Conservation (phyloP, 2,888 invertebrate species). For the Formica aserva region DNA sequence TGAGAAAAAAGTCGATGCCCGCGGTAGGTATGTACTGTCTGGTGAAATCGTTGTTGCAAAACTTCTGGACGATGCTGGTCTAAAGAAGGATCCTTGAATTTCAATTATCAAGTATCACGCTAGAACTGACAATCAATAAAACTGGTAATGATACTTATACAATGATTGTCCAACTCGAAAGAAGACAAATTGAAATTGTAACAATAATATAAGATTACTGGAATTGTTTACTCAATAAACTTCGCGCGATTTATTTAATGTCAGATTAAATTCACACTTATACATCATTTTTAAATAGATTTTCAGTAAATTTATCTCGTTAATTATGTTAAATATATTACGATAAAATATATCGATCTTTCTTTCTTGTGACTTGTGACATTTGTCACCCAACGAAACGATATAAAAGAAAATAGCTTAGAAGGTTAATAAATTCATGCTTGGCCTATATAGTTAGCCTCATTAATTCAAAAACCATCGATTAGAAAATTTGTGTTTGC, state of each 20-base stretch:
- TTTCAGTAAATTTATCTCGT: not conserved
- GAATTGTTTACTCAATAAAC: not conserved
- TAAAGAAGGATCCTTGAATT: slow-evolving; percentile 79
- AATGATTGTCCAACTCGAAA: not conserved
- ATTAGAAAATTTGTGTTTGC: slow-evolving; percentile 31
- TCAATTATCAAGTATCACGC: slow-evolving; percentile 57
- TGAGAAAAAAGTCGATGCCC: slow-evolving; percentile 91
- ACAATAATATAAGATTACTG: not conserved
- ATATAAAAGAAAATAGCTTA: slow-evolving; percentile 2
- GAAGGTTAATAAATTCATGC: slow-evolving; percentile 37
- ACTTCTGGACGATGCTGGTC: slow-evolving; percentile 89
- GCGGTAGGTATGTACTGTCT: slow-evolving; percentile 89
- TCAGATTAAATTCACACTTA: not conserved
- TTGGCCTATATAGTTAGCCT: slow-evolving; percentile 21
- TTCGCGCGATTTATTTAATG: not conserved
- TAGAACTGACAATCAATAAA: not conserved
- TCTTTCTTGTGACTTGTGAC: not conserved
- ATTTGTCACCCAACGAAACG: not conserved
- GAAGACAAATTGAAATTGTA: not conserved
- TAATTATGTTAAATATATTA: not conserved
- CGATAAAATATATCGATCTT: not conserved
- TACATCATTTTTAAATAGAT: not conserved
- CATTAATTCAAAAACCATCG: slow-evolving; percentile 31
- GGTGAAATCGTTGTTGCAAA: slow-evolving; percentile 90
- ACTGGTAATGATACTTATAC: not conserved